phyloP scores from a whole-genome alignment of 2,797 vertebrate genomes.

The Gastrophryne carolinensis region DNA sequence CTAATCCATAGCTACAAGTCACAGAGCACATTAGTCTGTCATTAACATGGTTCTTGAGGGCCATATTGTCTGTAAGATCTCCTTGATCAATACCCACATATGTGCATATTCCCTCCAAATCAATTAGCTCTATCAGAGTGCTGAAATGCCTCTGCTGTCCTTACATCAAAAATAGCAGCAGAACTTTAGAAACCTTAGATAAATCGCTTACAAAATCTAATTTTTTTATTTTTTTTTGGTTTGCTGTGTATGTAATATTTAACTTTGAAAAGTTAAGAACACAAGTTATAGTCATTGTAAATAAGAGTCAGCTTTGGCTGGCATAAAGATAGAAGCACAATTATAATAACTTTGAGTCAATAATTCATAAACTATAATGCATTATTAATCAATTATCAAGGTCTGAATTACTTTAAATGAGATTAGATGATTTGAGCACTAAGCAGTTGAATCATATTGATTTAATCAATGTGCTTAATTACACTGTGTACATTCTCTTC shows the following conservation, averaged over 20 bases:
- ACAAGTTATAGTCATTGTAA: constrained; percentile 57
- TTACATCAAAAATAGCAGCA: constrained; percentile 14
- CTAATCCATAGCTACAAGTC: constrained; percentile 17
- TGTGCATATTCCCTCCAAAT: constrained; percentile 36
- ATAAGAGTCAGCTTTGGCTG: constrained; percentile 66
- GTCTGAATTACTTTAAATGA: constrained; percentile 75
- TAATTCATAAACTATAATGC: constrained; percentile 78
- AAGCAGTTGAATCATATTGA: constrained; percentile 72
- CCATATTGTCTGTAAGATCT: constrained; percentile 44
- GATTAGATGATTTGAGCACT: constrained; percentile 73
- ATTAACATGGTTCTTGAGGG: constrained; percentile 30
- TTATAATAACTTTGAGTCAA: constrained; percentile 75
- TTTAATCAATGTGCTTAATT: constrained; percentile 77
- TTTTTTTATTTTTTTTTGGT: too few species aligned
- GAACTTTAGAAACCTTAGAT: constrained; percentile 54
- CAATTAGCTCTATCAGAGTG: constrained; percentile 22
- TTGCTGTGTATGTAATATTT: constrained; percentile 58
- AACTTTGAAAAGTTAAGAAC: constrained; percentile 61
- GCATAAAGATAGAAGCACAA: constrained; percentile 60
- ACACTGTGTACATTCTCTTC: constrained; percentile 71
- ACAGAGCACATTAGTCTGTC: constrained; percentile 38
- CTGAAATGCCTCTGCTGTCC: constrained; percentile 25
- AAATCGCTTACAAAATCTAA: constrained; percentile 61
- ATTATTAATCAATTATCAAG: constrained; percentile 81
- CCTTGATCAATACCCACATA: constrained; percentile 38